Base-by-base conservation (phyloP, 2,113 vertebrate species). In the Phrynocephalus versicolor region DNA sequence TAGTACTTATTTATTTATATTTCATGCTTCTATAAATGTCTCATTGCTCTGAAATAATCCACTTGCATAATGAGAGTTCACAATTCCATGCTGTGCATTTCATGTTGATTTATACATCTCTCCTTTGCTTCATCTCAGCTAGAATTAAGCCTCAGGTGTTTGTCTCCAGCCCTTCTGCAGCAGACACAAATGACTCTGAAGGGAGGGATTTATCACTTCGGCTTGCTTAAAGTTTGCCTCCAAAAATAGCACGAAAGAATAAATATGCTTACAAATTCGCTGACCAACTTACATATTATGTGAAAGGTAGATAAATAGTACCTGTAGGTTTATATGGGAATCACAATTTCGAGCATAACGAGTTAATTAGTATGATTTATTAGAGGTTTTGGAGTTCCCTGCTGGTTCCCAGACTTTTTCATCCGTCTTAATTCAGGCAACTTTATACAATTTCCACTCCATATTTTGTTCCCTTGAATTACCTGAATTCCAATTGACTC, bases 331-430 rank as follows among this genome's bases (percentile, higher is more conserved):
- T 51, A 65, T 65, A 83, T 65, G 39, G 45, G 65, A 35, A 76
- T 13, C 60, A 65, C 60, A 25, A 51, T 84, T 65, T 65, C 25
- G 51, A 16, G 35, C 72, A 84, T 65, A 67, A 67, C 76, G 73
- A 84, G 60, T 15, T 57, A 77, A 77, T 69, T 58, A 69, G 64
- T 69, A 30, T 77, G 74, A 77, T 77, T 27, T 57, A 84, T 69
- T 16, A 51, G 65, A 77, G 65, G 6, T 6, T 16, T 4, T n/a
- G 19, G 37, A 41, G 6, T 10, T 39, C 57, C 57, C 51, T 16
- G 35, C 27, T 83, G 35, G 21, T 25, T 27, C 19, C 10, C 18
- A 19, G 30, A 33, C 57, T 74, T 72, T n/a, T 30, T 33, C 51
- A 10, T 74, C 41, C 74, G 70, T 62, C 51, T 72, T 57, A 57